These are phyloP conservation scores for Eclectus roratus DNA, from an alignment of 2,113 vertebrate species.

Conservation along the genomic window DNA sequence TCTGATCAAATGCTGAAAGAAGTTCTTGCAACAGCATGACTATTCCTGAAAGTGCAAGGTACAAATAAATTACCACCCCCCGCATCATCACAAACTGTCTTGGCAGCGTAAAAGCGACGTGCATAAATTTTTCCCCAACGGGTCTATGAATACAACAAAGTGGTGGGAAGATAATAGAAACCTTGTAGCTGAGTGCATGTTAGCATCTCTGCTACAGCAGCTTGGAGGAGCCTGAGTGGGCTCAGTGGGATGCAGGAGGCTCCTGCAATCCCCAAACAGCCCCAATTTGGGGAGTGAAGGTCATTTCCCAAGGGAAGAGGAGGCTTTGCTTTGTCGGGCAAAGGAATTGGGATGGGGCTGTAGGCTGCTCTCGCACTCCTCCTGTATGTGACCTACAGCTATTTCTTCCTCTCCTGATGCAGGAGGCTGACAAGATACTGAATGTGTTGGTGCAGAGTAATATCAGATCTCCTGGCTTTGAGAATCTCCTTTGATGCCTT, in stretches of 20 bases:
- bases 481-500: neutral
- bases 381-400: neutral
- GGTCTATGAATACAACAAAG: slow-evolving; percentile 15
- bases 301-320: neutral
- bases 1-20: slow-evolving; percentile 56
- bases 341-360: neutral
- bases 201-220: neutral
- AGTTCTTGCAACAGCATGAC: slow-evolving; percentile 35
- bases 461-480: neutral
- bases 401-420: neutral
- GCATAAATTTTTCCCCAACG: slow-evolving; percentile 24
- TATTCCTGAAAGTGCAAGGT: slow-evolving; percentile 38
- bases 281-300: neutral
- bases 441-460: neutral
- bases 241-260: neutral
- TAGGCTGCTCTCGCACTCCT: neutral
- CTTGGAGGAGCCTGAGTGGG: neutral
- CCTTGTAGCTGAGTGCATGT: neutral
- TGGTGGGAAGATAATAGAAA: neutral
- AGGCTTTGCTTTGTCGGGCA: neutral
- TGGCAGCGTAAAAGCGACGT: neutral
- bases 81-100: neutral
- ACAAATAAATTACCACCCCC: slow-evolving; percentile 40
- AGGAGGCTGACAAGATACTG: neutral
- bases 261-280: neutral